Evolutionary conservation across 2,113 vertebrate species (phyloP), one percentile per base, ranked within the genome.

Genomic region (Malurus elegans): DNA sequence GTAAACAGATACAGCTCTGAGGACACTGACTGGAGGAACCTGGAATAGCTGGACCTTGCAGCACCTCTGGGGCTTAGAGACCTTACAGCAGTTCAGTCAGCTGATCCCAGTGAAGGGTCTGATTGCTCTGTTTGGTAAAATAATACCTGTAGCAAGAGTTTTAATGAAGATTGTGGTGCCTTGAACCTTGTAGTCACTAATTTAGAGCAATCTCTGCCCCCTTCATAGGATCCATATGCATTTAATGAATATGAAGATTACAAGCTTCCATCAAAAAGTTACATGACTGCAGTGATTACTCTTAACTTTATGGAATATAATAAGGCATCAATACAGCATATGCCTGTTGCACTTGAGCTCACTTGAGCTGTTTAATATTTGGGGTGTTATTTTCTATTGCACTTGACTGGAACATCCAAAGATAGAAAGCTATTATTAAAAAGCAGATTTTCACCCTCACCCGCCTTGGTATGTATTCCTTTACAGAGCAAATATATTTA

Each of bases 41-140:
- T 1, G 0, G 24, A 54, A 8, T 10, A 62, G 60, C 1, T 6
- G 4, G 48, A 32, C 60, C 26, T 34, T 36, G 17, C 14, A 78
- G 54, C 31, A 83, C 18, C 16, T 6, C 0, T 25, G 19, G 32
- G 66, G 8, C 24, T 72, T 20, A 36, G 34, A 71, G 34, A 56
- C 23, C 15, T 38, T 45, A 18, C 1, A 58, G 40, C 25, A 76
- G 25, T n/a, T 23, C 25, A 50, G 36, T 10, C 62, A 34, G 32
- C 29, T 84, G 17, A 25, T 47, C 16, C 17, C 32, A 79, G 36
- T 25, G 54, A 62, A 86, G 47, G n/a, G 34, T 86, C 38, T 26
- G 4, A 18, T 38, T 83, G 17, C 29, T 24, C 15, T 2, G 4
- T n/a, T 71, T 40, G 15, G 19, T 56, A 34, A 61, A 88, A 45